These are phyloP conservation scores for Delichon dasypus DNA, from an alignment of 2,797 vertebrate species.

Conservation along the genomic window DNA sequence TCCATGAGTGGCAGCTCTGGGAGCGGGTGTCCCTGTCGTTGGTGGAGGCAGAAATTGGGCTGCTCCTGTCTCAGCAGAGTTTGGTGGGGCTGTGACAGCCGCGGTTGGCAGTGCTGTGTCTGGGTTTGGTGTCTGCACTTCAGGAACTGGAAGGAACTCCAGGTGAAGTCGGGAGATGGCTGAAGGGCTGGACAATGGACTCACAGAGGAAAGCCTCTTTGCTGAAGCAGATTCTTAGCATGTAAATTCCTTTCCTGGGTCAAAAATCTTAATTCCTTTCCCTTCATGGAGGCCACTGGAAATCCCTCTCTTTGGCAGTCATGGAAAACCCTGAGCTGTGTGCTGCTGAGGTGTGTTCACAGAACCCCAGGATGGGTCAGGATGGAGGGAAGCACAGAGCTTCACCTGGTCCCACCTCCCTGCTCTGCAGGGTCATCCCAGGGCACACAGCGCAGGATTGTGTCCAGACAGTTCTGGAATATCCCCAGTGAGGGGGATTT, in stretches of 20 bases:
- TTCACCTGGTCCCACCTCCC: neutral
- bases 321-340: neutral
- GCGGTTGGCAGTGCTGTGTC: neutral
- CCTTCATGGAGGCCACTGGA: neutral
- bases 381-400: neutral
- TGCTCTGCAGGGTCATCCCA: neutral
- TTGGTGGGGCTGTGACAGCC: neutral
- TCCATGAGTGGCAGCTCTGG: neutral
- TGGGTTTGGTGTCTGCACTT: neutral
- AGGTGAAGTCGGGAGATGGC: neutral
- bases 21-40: neutral
- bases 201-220: neutral
- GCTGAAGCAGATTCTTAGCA: neutral
- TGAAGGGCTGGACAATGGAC: neutral
- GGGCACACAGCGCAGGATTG: neutral
- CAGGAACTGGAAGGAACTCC: neutral
- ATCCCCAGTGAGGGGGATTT: neutral
- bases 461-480: neutral
- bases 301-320: neutral
- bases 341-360: neutral
- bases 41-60: neutral
- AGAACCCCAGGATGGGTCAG: neutral
- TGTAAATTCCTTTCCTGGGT: neutral
- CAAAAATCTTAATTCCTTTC: neutral
- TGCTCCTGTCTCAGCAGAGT: neutral